Evolutionary conservation across 2,888 invertebrate species (phyloP), one percentile per base, ranked within the genome.

Genomic region (Desoria tigrina): DNA sequence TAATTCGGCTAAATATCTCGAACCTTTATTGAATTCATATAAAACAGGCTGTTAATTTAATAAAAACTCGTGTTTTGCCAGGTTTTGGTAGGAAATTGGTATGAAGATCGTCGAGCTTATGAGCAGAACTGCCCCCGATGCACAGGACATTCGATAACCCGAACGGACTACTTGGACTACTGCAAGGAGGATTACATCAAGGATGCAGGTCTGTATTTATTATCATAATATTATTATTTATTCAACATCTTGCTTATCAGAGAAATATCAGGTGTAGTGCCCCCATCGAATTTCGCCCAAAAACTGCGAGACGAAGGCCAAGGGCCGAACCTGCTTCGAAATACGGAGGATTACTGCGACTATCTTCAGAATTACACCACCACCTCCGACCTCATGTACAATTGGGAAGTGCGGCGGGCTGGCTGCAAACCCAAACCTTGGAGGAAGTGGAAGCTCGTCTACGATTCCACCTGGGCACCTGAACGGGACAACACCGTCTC

Each of bases 281-380:
- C 72, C 16, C 71, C 68, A 2, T 37, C 11, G 2, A 51, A 53
- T 2, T 69, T 65, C 27, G 63, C 62, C 23, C 11, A 26, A 0
- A 37, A 27, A 7, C 23, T 51, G 6, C 45, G 55, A 3, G 28
- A 49, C 1, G 64, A 66, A 16, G 74, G 74, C 0, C 68, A 64
- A 50, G 74, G 72, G 4, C 60, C 56, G 61, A 61, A 63, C n/a
- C 49, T 74, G 2, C 24, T 74, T 2, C 53, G 67, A 23, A 73
- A 69, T 58, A 45, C 65, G 1, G 68, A 71, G 16, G 66, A 69
- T 37, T 71, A 72, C 42, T 71, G 74, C 51, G 61, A 63, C 7
- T 74, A 73, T 57, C 45, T 73, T 21, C 58, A 65, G 45, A 74
- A 74, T 42, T 74, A 74, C 61, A 72, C 69, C 9, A 74, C 74